Evolutionary conservation across 1,140 invertebrate genomes (phyloP), one percentile per base, ranked within the genome.

Genomic region (Pseudoatta argentina): DNA sequence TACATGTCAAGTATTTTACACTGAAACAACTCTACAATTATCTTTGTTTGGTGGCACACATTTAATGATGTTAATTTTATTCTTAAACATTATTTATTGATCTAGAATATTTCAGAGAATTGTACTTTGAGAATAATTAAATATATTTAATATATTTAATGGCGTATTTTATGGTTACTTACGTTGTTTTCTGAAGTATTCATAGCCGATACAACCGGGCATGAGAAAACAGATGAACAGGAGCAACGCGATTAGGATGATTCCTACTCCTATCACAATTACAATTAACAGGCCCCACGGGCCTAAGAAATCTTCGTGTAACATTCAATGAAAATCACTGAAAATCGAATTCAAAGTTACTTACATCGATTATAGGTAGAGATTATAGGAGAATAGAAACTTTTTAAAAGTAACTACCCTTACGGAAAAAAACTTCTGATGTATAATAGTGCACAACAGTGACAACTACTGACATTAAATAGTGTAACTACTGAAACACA

Each of bases 271-370:
- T 77, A 93, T 89, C 39, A 88, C 89, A 59, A 95, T 89, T 67
- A 96, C 59, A 71, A 96, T 75, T 63, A 95, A 87, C 85, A 93
- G 95, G 91, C 95, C 95, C 93, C 92, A 93, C 44, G 95, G 95
- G 91, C 95, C 94, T 86, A 95, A 92, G 64, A 92, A 18, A 55
- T 91, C 91, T 69, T 92, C 88, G 93, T 93, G 81, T 91, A 94
- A 91, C 95, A 95, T 95, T 95, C 93, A 95, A 94, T 94, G 79
- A 18, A 75, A 89, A 64, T 24, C 12, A 59, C 18, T 59, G n/a
- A 1, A 53, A 79, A 48, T 24, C 5, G 24, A 30, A 18, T 55
- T 75, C 57, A 75, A 82, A 63, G 48, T 87, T 86, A 88, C 72
- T 39, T 48, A 1, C 39, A 30, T 24, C 12, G 16, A 7, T 7